Conservation (phyloP, 2,113 vertebrate genomes). For the Chunga burmeisteri region DNA sequence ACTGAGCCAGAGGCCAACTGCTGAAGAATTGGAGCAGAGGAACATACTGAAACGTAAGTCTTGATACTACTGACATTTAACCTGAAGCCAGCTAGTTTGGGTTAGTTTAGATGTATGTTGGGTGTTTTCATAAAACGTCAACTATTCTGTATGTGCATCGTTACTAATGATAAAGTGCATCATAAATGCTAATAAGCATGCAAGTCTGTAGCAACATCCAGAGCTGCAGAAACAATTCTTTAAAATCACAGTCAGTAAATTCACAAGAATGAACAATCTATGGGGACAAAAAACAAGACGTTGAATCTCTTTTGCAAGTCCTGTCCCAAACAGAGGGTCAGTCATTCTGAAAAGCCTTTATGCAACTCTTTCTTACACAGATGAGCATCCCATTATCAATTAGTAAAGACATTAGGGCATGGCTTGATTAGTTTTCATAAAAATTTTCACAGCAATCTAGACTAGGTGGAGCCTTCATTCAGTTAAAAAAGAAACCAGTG, state of each 20-base stretch:
- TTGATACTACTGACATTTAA: background rate
- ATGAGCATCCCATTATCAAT: background rate
- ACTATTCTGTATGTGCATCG: background rate
- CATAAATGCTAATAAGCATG: background rate
- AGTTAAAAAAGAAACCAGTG: background rate
- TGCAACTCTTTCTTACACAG: background rate
- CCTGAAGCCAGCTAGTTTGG: background rate
- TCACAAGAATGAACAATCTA: background rate
- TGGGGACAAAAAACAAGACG: accelerated
- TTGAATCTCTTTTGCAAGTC: background rate
- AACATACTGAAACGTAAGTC: constrained; percentile 99
- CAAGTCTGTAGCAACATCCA: background rate
- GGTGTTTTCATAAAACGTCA: background rate
- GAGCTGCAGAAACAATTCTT: background rate
- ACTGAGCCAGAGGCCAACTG: constrained; percentile 96
- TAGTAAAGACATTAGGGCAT: background rate
- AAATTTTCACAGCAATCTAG: background rate
- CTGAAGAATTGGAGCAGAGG: constrained; percentile 95
- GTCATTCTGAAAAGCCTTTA: background rate
- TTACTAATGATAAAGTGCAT: background rate
- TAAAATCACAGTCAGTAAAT: background rate
- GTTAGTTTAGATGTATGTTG: background rate
- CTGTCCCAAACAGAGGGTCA: background rate
- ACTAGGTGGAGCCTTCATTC: background rate
- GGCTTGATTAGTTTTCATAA: background rate